Evolutionary conservation across 2,888 invertebrate species (phyloP).

Genomic region (Erannis defoliaria): DNA sequence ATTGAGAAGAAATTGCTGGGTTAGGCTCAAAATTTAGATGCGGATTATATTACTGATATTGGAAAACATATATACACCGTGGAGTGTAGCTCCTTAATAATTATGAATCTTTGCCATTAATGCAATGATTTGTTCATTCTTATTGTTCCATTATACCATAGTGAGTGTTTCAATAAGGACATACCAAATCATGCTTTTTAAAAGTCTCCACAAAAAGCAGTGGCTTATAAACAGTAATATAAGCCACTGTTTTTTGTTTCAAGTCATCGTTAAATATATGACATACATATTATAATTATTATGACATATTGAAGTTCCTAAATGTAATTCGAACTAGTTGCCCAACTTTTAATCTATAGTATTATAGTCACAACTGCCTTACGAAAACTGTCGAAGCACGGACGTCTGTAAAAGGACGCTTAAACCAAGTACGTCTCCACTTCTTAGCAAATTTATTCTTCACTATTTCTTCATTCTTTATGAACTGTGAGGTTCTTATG

Average conservation of each 20-base stretch:
- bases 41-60: neutral
- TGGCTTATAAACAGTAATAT: neutral
- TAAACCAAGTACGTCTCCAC: slow-evolving; percentile 40
- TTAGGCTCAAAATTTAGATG: slow-evolving; percentile 4
- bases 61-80: too few relatives aligned
- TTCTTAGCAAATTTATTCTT: slow-evolving; percentile 33
- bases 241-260: neutral
- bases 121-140: too few relatives aligned
- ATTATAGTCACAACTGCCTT: slow-evolving; percentile 34
- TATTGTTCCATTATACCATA: too few relatives aligned
- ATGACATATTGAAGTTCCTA: neutral
- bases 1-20: slow-evolving; percentile 36
- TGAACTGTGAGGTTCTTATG: slow-evolving; percentile 25
- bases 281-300: neutral
- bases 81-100: too few relatives aligned
- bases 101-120: too few relatives aligned
- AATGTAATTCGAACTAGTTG: slow-evolving; percentile 17
- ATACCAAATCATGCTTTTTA: neutral
- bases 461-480: slow-evolving; percentile 4
- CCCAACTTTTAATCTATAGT: slow-evolving; percentile 24
- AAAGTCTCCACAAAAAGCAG: neutral
- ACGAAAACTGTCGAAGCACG: slow-evolving; percentile 37
- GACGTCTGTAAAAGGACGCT: slow-evolving; percentile 41
- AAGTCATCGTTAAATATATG: too few relatives aligned
- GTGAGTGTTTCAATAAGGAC: neutral